phyloP scores from a whole-genome alignment of 2,888 invertebrate species.

The Lypha dubia region DNA sequence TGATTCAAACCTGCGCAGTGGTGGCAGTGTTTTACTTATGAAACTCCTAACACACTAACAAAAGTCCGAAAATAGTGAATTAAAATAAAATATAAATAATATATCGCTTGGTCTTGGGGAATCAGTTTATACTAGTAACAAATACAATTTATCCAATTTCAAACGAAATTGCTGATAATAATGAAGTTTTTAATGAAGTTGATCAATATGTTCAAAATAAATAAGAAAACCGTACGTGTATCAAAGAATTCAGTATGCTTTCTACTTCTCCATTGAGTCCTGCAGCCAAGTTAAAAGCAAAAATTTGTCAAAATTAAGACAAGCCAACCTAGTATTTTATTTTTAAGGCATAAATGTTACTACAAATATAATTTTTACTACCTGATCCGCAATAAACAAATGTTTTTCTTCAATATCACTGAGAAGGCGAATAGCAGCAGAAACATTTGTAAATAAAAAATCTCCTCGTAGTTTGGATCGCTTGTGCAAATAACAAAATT shows the following conservation, averaged over 20 bases:
- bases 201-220: constrained; percentile 55
- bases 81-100: constrained; percentile 55
- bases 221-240: constrained; percentile 1
- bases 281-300: constrained; percentile 83
- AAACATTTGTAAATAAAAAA: constrained; percentile 58
- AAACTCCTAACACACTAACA: constrained; percentile 66
- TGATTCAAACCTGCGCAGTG: constrained; percentile 80
- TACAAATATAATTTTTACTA: constrained; percentile 49
- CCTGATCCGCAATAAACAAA: constrained; percentile 80
- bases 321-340: constrained; percentile 79
- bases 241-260: constrained; percentile 6
- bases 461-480: neutral
- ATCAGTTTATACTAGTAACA: constrained; percentile 71
- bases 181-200: constrained; percentile 58
- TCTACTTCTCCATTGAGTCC: constrained; percentile 81
- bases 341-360: constrained; percentile 26
- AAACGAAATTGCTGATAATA: constrained; percentile 40
- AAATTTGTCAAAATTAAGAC: constrained; percentile 82
- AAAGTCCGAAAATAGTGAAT: constrained; percentile 75
- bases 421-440: constrained; percentile 8
- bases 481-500: constrained; percentile 22
- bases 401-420: constrained; percentile 68
- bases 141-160: constrained; percentile 38
- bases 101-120: constrained; percentile 81
- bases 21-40: constrained; percentile 83